phyloP scores from a whole-genome alignment of 2,113 vertebrate species.

The Mastomys coucha region DNA sequence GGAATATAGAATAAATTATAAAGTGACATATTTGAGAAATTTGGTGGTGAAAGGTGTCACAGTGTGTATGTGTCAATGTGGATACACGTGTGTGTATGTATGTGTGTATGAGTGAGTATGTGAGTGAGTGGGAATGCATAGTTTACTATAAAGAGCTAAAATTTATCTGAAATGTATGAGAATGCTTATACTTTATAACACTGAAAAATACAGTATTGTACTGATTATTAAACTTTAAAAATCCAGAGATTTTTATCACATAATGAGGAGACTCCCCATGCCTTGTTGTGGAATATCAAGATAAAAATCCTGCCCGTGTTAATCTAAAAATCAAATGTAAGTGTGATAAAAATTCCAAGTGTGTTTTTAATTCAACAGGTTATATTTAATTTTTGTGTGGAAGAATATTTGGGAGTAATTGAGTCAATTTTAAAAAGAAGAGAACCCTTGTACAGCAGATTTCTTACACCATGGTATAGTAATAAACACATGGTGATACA shows the following conservation, averaged over 20 bases:
- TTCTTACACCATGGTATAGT: background rate
- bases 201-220: background rate
- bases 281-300: background rate
- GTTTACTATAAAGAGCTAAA: background rate
- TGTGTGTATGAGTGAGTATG: background rate
- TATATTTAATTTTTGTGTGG: slow-evolving; percentile 15
- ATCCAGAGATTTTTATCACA: background rate
- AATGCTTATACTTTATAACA: background rate
- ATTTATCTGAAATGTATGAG: background rate
- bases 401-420: background rate
- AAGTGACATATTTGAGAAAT: background rate
- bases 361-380: background rate
- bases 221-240: slow-evolving; percentile 44
- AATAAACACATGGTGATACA: background rate
- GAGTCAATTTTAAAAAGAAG: background rate
- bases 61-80: background rate
- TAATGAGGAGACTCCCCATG: background rate
- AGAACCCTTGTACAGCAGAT: background rate
- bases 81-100: background rate
- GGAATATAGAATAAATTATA: slow-evolving; percentile 11
- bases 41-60: background rate
- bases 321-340: slow-evolving; percentile 34
- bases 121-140: background rate
- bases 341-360: background rate
- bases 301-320: background rate